phyloP scores from a whole-genome alignment of 2,113 vertebrate species.

The Cairina moschata region DNA sequence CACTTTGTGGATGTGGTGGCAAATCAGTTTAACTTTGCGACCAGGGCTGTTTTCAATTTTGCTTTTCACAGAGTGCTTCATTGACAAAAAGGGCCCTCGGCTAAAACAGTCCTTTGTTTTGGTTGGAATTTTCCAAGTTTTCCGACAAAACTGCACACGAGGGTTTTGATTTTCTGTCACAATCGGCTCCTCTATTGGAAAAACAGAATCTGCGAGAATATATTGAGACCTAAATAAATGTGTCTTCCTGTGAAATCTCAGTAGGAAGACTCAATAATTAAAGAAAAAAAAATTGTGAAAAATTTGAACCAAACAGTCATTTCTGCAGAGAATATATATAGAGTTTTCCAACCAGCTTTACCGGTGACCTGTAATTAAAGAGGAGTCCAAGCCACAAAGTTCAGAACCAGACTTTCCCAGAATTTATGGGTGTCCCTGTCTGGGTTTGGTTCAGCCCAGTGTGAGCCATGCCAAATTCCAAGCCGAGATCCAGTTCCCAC shows the following conservation, averaged over 20 bases:
- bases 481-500: not conserved
- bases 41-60: slow-evolving; percentile 48
- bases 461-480: not conserved
- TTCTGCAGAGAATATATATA: slow-evolving; percentile 50
- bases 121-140: slow-evolving; percentile 35
- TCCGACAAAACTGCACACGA: not conserved
- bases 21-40: not conserved
- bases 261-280: not conserved
- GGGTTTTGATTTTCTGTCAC: slow-evolving; percentile 41
- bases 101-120: slow-evolving; percentile 23
- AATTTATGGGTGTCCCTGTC: slow-evolving; percentile 45
- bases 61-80: not conserved
- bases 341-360: slow-evolving; percentile 52
- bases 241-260: not conserved
- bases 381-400: slow-evolving; percentile 58
- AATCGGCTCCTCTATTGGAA: not conserved
- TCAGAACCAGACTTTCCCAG: slow-evolving; percentile 67
- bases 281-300: not conserved
- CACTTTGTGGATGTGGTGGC: not conserved
- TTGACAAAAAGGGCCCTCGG: slow-evolving; percentile 57
- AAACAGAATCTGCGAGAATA: slow-evolving; percentile 6
- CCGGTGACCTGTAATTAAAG: slow-evolving; percentile 57
- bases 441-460: slow-evolving; percentile 54
- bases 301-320: not conserved
- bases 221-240: not conserved